These are phyloP conservation scores for Esox niger DNA, from an alignment of 2,113 vertebrate species.

Conservation along the genomic window DNA sequence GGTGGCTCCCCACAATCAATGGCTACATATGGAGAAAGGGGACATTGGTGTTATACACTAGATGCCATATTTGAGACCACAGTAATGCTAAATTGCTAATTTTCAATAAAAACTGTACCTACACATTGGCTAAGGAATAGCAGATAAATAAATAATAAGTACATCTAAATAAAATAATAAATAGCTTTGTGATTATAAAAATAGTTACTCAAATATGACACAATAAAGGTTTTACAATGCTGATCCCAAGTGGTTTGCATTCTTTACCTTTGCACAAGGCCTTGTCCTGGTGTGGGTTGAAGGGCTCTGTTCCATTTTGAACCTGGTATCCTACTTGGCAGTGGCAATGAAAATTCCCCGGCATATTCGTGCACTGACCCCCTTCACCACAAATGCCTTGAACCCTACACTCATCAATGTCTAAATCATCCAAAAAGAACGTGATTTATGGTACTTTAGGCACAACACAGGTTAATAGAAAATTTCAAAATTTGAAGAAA, in stretches of 20 bases:
- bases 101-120: no score
- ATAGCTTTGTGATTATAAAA: no score
- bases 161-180: no score
- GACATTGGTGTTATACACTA: no score
- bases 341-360: conserved; percentile 80
- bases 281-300: conserved; percentile 60
- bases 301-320: conserved; percentile 69
- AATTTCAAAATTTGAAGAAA: no score
- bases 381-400: conserved; percentile 76
- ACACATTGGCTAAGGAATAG: no score
- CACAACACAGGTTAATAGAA: no score
- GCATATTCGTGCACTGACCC: conserved; percentile 77
- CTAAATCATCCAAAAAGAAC: conserved; percentile 59
- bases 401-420: conserved; percentile 82
- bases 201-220: no score
- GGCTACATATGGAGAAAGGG: conserved; percentile 44
- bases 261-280: conserved; percentile 78
- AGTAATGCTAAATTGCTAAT: not conserved
- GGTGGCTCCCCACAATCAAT: conserved; percentile 68
- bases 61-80: not conserved
- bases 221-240: no score
- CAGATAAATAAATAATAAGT: no score
- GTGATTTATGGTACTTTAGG: not conserved
- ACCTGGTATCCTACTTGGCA: conserved; percentile 80
- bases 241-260: not conserved